Evolutionary conservation across 2,797 vertebrate species (phyloP), one percentile per base, ranked within the genome.

Genomic region (Ctenopoma kingsleyae): DNA sequence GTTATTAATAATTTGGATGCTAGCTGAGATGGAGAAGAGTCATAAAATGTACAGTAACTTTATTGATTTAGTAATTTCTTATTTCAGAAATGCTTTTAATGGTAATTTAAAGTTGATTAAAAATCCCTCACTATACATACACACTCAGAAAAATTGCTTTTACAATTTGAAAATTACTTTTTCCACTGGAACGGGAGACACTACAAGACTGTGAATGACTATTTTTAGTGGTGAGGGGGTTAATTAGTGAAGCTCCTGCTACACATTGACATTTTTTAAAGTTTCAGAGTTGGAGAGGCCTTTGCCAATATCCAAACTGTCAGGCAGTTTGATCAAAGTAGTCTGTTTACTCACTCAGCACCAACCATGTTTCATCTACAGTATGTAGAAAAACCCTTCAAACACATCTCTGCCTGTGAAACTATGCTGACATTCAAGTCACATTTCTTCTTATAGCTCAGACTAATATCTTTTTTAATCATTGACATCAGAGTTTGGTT

Each of bases 281-380:
- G 49, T 69, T 44, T 25, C 51, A 13, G 44, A 15, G 1, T 50
- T 10, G 13, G 40, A 17, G 50, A 17, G 49, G 20, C 49, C 46
- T 56, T 60, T 43, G 57, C n/a, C 15, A 0, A 41, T 41, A 35
- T 67, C 35, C 46, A 6, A 80, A 70, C 76, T 17, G 32, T 81
- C 67, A 71, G 25, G 51, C 64, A 16, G 59, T 53, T 67, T 65
- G 69, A 83, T 82, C 69, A 81, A 81, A 84, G 79, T 55, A 1
- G 2, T 32, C 17, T 32, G 49, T 67, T 66, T 66, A 46, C 57
- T 10, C 61, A 52, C 71, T 77, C 56, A 4, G 56, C 55, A 19
- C 2, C 58, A 63, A 6, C 27, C 56, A 60, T 15, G 46, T 57
- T 69, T 46, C 30, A 51, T 62, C 35, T 67, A 46, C 41, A 19